Conservation (phyloP, 1,140 invertebrate genomes). For the Drosophila subpulchrella region DNA sequence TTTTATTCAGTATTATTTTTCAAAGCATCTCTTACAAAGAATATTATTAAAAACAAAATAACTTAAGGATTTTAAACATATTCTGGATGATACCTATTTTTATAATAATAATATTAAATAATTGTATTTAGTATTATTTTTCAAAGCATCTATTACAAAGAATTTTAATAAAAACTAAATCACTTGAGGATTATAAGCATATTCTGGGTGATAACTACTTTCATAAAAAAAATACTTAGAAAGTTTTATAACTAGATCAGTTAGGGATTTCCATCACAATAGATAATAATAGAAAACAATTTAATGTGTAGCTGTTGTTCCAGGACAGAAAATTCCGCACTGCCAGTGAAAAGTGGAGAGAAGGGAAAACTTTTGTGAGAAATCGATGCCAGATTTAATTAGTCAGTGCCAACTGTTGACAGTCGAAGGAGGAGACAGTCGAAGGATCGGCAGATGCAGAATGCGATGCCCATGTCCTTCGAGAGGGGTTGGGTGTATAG, state of each 20-base stretch:
- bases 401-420: conserved; percentile 46
- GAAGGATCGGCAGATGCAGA: conserved; percentile 31
- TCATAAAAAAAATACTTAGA: not conserved
- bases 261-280: not conserved
- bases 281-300: not conserved
- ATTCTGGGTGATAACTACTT: too few relatives aligned
- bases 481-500: not conserved
- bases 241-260: not conserved
- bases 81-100: too few relatives aligned
- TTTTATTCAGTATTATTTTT: too few relatives aligned
- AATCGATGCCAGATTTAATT: conserved; percentile 50
- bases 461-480: conserved; percentile 24
- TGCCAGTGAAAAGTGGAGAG: not conserved
- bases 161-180: too few relatives aligned
- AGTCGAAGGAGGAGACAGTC: conserved; percentile 18
- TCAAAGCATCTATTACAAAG: too few relatives aligned
- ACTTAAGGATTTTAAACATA: too few relatives aligned
- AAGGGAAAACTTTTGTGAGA: conserved; percentile 8
- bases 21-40: too few relatives aligned
- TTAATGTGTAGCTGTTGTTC: not conserved
- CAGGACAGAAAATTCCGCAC: not conserved
- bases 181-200: too few relatives aligned
- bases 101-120: not conserved
- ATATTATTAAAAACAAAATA: too few relatives aligned
- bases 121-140: too few relatives aligned